Base-by-base conservation (phyloP, 2,113 vertebrate species). In the Osmerus mordax region DNA sequence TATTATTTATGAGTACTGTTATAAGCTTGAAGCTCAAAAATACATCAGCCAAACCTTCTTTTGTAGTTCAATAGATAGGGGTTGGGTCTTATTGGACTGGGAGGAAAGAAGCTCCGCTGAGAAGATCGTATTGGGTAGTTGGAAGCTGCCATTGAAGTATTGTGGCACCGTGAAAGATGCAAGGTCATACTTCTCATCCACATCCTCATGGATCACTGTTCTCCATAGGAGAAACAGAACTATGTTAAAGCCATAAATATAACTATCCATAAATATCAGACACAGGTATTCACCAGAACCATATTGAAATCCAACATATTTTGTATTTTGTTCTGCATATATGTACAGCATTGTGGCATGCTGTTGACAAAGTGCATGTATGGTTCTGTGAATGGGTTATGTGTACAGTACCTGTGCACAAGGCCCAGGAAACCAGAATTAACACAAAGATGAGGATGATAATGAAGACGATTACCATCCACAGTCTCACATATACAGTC, bases 131-230 rank as follows among this genome's bases (percentile, higher is more conserved):
- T 83, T 87, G 23, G 77, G 70, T 67, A 93, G 54, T 18, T 54
- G 71, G 68, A 93, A 89, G 67, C 81, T 90, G 3, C 92, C 92
- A 0, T 69, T 87, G 67, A 90, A 91, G 67, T 52, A 16, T 0
- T 59, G 87, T 18, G 77, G 72, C 55, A 89, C 52, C 18, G 29
- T 60, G 70, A 90, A 93, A n/a, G 64, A 55, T 0, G 79, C 69
- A 7, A 0, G 5, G 73, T 92, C 83, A 74, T 81, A 93, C 16
- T 78, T 71, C 0, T 91, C 91, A 53, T 93, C 92, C 13, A 2
- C 23, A 13, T 92, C 90, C 2, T 74, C 32, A 0, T 87, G 21
- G 3, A 70, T 9, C 1, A 16, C 91, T 92, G 81, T 12, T 28
- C 21, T 72, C 65, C 60, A 68, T 19, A 16, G 66, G 58, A 77